A percentile compares a stretch with the other conserved stretches of the same genome.
Conservation (phyloP, 2,888 invertebrate species). For the Hofmannophila pseudospretella region DNA sequence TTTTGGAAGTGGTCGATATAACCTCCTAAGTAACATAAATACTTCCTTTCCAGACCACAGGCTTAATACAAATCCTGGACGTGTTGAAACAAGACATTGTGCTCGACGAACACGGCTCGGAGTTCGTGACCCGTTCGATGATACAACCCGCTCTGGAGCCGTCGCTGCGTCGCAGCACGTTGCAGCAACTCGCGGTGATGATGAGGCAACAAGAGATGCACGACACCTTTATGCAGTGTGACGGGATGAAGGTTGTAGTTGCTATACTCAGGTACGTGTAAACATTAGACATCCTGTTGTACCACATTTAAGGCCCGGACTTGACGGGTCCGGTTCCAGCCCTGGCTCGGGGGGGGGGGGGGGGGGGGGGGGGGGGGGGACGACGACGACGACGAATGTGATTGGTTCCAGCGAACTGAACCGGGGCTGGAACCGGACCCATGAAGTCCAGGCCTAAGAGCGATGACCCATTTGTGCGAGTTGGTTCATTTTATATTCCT, state of each 20-base stretch:
- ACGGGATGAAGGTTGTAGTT: conserved; percentile 72
- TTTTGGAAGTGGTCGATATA: too few species aligned
- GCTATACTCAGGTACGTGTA: conserved; percentile 49
- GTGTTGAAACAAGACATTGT: conserved; percentile 64
- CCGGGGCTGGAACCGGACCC: too few species aligned
- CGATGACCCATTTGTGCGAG: too few species aligned
- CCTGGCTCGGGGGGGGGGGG: too few species aligned
- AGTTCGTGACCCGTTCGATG: conserved; percentile 26
- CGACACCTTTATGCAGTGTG: conserved; percentile 75
- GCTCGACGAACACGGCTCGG: conserved; percentile 43
- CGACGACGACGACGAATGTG: too few species aligned
- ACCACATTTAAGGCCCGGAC: too few species aligned
- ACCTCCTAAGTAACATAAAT: too few species aligned
- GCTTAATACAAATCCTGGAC: conserved; percentile 58
- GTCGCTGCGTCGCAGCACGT: conserved; percentile 81
- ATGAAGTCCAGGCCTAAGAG: too few species aligned
- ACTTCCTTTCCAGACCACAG: conserved; percentile 47
- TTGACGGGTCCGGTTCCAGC: too few species aligned
- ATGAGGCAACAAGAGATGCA: conserved; percentile 80
- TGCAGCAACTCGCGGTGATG: conserved; percentile 83
- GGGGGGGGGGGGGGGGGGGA: too few species aligned
- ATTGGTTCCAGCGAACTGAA: too few species aligned
- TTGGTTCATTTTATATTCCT: too few species aligned
- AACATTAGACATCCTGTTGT: not conserved
- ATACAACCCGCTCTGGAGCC: conserved; percentile 73